Evolutionary conservation across 2,888 invertebrate genomes (phyloP).

Genomic region (Diadegma fenestrale): DNA sequence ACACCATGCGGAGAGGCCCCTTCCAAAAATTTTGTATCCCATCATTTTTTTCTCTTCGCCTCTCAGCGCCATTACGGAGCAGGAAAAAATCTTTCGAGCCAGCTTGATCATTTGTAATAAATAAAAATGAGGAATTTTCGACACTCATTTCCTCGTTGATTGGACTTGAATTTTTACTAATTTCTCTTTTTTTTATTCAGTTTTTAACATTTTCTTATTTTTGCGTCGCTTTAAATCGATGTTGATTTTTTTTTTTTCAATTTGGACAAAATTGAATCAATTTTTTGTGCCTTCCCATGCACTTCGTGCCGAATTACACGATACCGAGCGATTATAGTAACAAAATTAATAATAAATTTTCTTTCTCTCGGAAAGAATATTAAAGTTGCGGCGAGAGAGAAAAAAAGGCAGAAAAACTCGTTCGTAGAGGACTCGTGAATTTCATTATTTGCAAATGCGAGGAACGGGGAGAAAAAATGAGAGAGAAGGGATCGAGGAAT

Average conservation of each 20-base stretch:
- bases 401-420: background rate
- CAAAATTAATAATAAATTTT: background rate
- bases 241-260: background rate
- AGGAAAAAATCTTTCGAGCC: constrained; percentile 20
- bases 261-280: too few species aligned
- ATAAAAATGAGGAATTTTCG: constrained; percentile 8
- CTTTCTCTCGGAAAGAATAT: background rate
- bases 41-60: constrained; percentile 29
- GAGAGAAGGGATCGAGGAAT: constrained; percentile 57
- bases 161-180: background rate
- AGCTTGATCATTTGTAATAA: constrained; percentile 26
- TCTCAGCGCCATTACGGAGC: constrained; percentile 54
- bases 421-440: background rate
- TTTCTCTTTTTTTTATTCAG: background rate
- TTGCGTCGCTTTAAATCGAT: background rate
- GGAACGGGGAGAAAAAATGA: constrained; percentile 16
- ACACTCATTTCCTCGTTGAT: constrained; percentile 3
- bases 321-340: background rate
- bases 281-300: too few species aligned
- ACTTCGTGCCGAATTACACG: background rate
- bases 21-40: constrained; percentile 42
- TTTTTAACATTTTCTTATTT: background rate
- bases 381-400: background rate
- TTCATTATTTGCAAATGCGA: constrained; percentile 38
- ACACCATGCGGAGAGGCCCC: constrained; percentile 78